Percentiles rank a stretch among this genome's conserved stretches.
Evolutionary conservation across 2,888 invertebrate genomes (phyloP).

Genomic region (Ectemnius continuus): DNA sequence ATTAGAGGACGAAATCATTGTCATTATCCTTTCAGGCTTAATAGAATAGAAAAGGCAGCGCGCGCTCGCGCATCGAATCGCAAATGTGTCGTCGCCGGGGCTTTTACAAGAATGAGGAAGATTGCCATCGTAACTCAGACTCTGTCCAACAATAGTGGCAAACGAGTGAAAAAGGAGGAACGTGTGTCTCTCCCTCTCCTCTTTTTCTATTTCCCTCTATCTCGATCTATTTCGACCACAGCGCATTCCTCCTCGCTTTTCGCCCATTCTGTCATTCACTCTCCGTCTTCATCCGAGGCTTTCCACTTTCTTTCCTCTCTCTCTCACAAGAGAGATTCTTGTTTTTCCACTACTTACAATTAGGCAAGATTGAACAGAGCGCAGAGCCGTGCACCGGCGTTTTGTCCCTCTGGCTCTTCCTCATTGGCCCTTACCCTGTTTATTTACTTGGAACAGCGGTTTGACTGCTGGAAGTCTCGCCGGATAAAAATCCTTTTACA

Average conservation of each 20-base stretch:
- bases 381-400: no score
- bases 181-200: not conserved
- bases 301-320: constrained; percentile 11
- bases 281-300: constrained; percentile 16
- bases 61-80: constrained; percentile 38
- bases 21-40: constrained; percentile 13
- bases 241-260: no score
- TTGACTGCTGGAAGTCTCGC: no score
- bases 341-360: no score
- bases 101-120: constrained; percentile 44
- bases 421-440: no score
- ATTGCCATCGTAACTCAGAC: constrained; percentile 51
- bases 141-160: constrained; percentile 36
- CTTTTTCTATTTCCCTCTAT: not conserved
- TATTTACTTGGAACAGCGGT: no score
- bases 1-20: no score
- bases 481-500: no score
- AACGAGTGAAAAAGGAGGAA: not conserved
- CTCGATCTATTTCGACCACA: constrained; percentile 33
- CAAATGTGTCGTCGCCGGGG: constrained; percentile 40
- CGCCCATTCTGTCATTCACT: no score
- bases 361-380: no score
- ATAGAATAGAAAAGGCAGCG: constrained; percentile 32
- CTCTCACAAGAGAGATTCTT: not conserved
- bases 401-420: no score